Evolutionary conservation across 2,113 vertebrate genomes (phyloP), one percentile per base, ranked within the genome.

Genomic region (Lates calcarifer): DNA sequence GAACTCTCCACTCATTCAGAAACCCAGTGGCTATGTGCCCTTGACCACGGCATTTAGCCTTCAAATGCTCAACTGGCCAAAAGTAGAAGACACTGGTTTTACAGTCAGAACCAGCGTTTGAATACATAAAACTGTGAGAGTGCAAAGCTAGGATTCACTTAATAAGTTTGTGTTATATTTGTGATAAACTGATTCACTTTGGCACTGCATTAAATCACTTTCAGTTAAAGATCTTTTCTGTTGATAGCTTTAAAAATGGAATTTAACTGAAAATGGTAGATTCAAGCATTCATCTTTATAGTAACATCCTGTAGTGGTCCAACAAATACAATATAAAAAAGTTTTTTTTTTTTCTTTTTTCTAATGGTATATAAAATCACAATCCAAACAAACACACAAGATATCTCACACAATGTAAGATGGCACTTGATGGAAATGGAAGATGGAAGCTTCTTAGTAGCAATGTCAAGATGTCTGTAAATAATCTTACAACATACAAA

Each of bases 41-140:
- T 56, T 81, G 60, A 87, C 77, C 65, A 41, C 71, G 47, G 60
- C 60, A 74, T 56, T 71, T 56, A 51, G 51, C 20, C 61, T 73
- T 74, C 55, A 58, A 28, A 74, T 49, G 2, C 20, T 64, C 33
- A 31, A 51, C 57, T 31, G 45, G 37, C 43, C 63, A 70, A 57
- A 39, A 67, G 57, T 20, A 61, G 28, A 70, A 76, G 57, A 65
- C 62, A 74, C 11, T 43, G 29, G 24, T 39, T 35, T 31, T 26
- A 69, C 13, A 62, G n/a, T 68, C 31, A 53, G 24, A 22, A 62
- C 17, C 64, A 17, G 79, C 57, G 47, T 70, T 60, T 77, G 37
- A 61, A 82, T 69, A 65, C 13, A 65, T 64, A 45, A 74, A 74
- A 71, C 65, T 28, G 8, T 20, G 26, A 56, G 69, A 33, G 53